Base-by-base conservation (phyloP, 2,888 invertebrate genomes). In the Glaucopsyche alexis region DNA sequence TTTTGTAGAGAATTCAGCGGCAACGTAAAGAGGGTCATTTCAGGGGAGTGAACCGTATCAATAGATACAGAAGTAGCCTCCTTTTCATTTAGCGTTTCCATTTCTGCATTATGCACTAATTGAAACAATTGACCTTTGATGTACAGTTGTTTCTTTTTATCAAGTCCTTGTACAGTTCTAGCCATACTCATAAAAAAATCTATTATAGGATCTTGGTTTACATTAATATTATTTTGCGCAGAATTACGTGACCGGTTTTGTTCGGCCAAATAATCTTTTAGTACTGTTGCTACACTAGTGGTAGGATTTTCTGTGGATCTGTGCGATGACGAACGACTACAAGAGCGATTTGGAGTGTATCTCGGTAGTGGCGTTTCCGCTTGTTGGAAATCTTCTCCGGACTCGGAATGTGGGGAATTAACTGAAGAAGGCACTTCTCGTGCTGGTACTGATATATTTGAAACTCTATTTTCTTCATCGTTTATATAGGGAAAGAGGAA, bases 81-180 rank as follows among this genome's bases (percentile, higher is more conserved):
- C n/a, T n/a, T n/a, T n/a, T n/a, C n/a, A 50, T 50, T 50, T n/a
- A 50, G 50, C 50, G 50, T n/a, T n/a, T n/a, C n/a, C 74, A 73
- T 75, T 67, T 72, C 74, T n/a, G n/a, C n/a, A n/a, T n/a, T n/a
- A n/a, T 66, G 75, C 74, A 55, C 71, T 40, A 71, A 55, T 74
- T 76, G 74, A 75, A 77, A 77, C 74, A 78, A 73, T 40, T 77
- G 74, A 72, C 74, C 47, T 78, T 77, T 77, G 55, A 78, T 77
- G 40, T 74, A 64, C 71, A 78, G 73, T 77, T 77, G 77, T 67
- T 77, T 73, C 73, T 72, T 66, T 74, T 75, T 67, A 72, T 74
- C 73, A 74, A 77, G 77, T 70, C 64, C 72, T 69, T 74, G 75
- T 72, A 77, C 75, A 72, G 77, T 78, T 78, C 74, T 75, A 13